Conservation (phyloP, 2,113 vertebrate genomes). For the Ginglymostoma cirratum region DNA sequence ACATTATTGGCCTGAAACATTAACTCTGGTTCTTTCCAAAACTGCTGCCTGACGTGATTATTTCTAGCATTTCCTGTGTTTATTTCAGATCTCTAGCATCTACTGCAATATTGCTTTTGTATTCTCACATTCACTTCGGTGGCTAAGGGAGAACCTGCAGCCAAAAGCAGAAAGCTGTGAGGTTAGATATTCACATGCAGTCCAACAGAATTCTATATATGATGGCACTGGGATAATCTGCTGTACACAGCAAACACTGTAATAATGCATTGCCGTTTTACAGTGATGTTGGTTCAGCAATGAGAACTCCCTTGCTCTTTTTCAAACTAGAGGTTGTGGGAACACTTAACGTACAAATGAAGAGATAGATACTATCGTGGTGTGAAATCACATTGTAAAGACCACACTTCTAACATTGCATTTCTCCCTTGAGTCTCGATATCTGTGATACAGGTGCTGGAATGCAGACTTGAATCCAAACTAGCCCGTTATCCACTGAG, state of each 20-base stretch:
- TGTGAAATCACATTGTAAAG: background rate
- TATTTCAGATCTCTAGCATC: too few species aligned
- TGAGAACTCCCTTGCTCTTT: background rate
- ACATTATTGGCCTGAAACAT: too few species aligned
- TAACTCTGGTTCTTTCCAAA: too few species aligned
- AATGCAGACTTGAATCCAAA: background rate
- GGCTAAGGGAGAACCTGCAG: background rate
- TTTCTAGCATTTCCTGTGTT: too few species aligned
- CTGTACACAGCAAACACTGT: background rate
- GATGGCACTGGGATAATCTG: background rate
- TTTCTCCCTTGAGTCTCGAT: background rate
- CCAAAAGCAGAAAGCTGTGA: background rate
- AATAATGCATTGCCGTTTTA: too few species aligned
- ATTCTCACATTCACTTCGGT: background rate
- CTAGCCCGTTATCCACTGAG: background rate
- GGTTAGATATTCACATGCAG: background rate
- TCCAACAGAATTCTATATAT: background rate
- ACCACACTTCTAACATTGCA: background rate
- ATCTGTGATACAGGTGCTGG: background rate
- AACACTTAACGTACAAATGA: background rate
- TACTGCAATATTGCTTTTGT: too few species aligned
- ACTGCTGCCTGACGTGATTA: too few species aligned
- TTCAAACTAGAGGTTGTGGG: background rate
- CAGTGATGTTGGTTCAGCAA: too few species aligned
- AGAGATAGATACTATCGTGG: too few species aligned